Conservation (phyloP, 2,888 invertebrate species). For the Cryptops parisi region DNA sequence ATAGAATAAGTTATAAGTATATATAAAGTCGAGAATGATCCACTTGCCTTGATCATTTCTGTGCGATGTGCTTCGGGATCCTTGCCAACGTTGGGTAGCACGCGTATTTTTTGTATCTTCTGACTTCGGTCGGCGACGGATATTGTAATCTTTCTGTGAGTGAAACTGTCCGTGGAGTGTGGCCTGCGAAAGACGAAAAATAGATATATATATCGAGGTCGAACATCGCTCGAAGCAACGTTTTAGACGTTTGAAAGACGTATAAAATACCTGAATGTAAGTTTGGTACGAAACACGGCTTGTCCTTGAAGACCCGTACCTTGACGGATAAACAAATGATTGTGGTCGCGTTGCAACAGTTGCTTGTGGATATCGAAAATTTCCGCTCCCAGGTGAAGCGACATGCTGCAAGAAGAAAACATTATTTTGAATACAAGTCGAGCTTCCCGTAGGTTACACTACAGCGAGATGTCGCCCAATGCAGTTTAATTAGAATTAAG, state of each 20-base stretch:
- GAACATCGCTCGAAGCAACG: too few relatives aligned
- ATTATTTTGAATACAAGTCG: too few relatives aligned
- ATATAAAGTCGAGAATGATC: neutral
- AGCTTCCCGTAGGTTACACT: neutral
- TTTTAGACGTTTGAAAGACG: too few relatives aligned
- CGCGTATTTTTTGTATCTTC: constrained; percentile 88
- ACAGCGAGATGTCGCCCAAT: neutral
- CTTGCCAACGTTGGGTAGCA: constrained; percentile 78
- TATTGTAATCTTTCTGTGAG: constrained; percentile 97
- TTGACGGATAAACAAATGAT: constrained; percentile 94
- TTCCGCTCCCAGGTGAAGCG: constrained; percentile 89
- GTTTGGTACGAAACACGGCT: constrained; percentile 88
- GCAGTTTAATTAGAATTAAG: neutral
- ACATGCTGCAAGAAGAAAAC: constrained; percentile 49
- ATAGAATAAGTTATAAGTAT: neutral
- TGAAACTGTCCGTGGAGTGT: constrained; percentile 96
- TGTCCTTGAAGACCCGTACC: constrained; percentile 96
- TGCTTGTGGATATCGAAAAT: constrained; percentile 96
- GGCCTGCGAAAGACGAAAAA: too few relatives aligned
- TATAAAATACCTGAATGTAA: too few relatives aligned
- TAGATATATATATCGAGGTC: too few relatives aligned
- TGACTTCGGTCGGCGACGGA: constrained; percentile 89
- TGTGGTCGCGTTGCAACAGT: constrained; percentile 86
- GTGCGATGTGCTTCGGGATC: constrained; percentile 89
- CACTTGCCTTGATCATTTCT: constrained; percentile 83